These are phyloP conservation scores for Ophion slaviceki DNA, from an alignment of 2,888 invertebrate genomes.

Conservation along the genomic window DNA sequence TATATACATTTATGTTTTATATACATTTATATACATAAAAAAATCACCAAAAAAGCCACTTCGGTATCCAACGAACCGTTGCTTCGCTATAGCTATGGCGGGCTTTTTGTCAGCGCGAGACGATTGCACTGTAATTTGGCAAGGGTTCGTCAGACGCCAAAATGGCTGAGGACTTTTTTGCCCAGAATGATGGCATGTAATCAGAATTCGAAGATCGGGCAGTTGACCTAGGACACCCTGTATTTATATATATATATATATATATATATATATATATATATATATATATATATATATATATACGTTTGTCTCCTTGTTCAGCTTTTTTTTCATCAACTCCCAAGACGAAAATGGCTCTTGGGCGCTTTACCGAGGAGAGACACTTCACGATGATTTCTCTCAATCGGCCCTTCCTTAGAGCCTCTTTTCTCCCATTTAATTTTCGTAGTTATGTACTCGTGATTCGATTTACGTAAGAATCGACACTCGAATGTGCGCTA, in stretches of 20 bases:
- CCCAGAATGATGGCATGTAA: too few species aligned
- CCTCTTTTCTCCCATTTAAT: conserved; percentile 31
- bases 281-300: conserved; percentile 6
- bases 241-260: conserved; percentile 9
- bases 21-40: too few species aligned
- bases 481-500: conserved; percentile 23
- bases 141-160: too few species aligned
- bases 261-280: conserved; percentile 23
- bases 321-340: conserved; percentile 66
- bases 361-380: conserved; percentile 53
- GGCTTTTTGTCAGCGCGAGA: too few species aligned
- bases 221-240: too few species aligned
- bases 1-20: too few species aligned
- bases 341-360: conserved; percentile 66
- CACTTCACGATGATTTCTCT: conserved; percentile 57
- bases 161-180: too few species aligned
- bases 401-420: conserved; percentile 51
- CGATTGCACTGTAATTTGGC: too few species aligned
- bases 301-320: conserved; percentile 53
- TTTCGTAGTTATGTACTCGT: conserved; percentile 13
- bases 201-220: too few species aligned
- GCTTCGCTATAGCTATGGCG: too few species aligned
- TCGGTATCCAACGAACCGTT: too few species aligned
- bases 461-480: conserved; percentile 35
- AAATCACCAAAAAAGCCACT: too few species aligned